phyloP scores from a whole-genome alignment of 2,113 vertebrate species.

The Candoia aspera region DNA sequence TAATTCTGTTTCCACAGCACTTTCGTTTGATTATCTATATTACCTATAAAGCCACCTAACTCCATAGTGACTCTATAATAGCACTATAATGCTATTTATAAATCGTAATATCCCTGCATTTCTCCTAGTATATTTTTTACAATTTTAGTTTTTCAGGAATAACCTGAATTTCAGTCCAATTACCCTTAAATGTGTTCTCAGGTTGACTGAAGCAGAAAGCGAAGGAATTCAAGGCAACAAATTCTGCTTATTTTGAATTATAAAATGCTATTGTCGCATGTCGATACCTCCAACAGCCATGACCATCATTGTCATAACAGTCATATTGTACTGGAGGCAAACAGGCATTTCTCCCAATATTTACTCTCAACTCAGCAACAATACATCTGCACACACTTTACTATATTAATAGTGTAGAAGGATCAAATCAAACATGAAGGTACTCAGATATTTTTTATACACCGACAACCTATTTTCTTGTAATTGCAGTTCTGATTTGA shows the following conservation, averaged over 20 bases:
- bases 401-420: background rate
- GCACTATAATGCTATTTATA: background rate
- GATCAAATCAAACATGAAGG: background rate
- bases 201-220: background rate
- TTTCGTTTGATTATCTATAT: background rate
- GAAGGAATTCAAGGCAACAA: background rate
- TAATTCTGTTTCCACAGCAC: background rate
- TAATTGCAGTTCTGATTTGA: background rate
- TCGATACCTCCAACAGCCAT: background rate
- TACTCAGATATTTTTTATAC: background rate
- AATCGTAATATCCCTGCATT: background rate
- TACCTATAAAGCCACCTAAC: background rate
- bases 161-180: background rate
- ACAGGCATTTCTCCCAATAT: background rate
- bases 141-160: no score
- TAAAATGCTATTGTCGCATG: background rate
- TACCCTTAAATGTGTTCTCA: background rate
- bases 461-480: background rate
- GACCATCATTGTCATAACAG: background rate
- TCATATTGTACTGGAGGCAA: background rate
- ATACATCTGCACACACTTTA: background rate
- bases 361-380: background rate
- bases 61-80: background rate
- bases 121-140: background rate
- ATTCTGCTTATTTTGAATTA: background rate